These are phyloP conservation scores for Candoia aspera DNA, from an alignment of 2,113 vertebrate genomes.

Conservation along the genomic window DNA sequence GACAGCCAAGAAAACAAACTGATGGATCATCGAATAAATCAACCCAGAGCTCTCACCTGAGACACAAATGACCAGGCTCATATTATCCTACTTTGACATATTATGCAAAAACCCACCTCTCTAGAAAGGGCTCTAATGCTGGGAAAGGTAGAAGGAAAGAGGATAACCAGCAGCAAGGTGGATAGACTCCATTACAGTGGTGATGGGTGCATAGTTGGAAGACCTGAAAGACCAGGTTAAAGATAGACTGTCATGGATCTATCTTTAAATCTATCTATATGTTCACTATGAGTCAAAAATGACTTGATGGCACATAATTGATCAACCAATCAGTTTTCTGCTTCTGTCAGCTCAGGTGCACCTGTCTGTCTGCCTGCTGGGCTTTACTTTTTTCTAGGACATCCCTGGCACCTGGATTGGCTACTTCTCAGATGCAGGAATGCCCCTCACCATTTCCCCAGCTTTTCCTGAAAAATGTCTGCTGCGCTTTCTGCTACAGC, in stretches of 20 bases:
- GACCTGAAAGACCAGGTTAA: not conserved
- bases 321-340: not conserved
- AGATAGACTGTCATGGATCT: not conserved
- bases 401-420: not conserved
- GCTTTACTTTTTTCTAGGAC: not conserved
- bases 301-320: not conserved
- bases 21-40: not conserved
- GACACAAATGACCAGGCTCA: not conserved
- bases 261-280: not conserved
- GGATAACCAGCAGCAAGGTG: not conserved
- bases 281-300: not conserved
- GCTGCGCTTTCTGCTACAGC: not conserved
- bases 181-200: not conserved
- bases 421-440: not conserved
- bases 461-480: not conserved
- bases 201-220: not conserved
- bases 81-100: not conserved
- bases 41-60: not conserved
- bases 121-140: not conserved
- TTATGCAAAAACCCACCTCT: too few species aligned
- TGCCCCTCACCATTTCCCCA: not conserved
- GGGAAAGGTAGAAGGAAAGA: not conserved
- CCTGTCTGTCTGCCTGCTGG: not conserved
- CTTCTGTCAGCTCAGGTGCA: not conserved
- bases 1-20: not conserved